Percentiles rank a stretch among this genome's conserved stretches.
Conservation (phyloP, 2,888 invertebrate species). For the Mythimna lalbum region DNA sequence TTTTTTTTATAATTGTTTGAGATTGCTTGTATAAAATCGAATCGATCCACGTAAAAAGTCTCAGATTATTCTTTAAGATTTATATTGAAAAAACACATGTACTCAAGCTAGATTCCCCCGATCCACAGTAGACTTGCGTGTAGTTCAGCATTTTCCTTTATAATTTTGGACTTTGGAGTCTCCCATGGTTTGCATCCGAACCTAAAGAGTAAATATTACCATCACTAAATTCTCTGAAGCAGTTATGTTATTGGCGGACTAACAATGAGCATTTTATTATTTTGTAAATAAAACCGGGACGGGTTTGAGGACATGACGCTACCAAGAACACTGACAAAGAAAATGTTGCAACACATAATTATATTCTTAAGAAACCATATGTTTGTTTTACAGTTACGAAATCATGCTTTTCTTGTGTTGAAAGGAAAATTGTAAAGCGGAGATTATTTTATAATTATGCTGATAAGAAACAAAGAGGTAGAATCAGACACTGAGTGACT, state of each 20-base stretch:
- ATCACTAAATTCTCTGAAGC: slow-evolving; percentile 49
- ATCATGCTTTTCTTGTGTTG: slow-evolving; percentile 33
- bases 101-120: no score
- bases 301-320: slow-evolving; percentile 38
- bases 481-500: neutral
- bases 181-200: neutral
- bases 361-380: slow-evolving; percentile 53
- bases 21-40: no score
- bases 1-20: no score
- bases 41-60: no score
- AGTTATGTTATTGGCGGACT: slow-evolving; percentile 32
- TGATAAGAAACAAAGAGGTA: slow-evolving; percentile 12
- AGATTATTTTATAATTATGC: slow-evolving; percentile 7
- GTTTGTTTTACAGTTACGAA: slow-evolving; percentile 55
- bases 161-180: neutral
- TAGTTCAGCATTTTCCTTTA: neutral
- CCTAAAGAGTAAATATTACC: slow-evolving; percentile 22
- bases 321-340: slow-evolving; percentile 71
- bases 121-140: neutral
- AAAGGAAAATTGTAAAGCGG: slow-evolving; percentile 15
- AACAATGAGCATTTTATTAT: slow-evolving; percentile 62
- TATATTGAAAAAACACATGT: neutral
- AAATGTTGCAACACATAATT: slow-evolving; percentile 63
- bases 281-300: slow-evolving; percentile 65
- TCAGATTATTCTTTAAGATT: neutral